Evolutionary conservation across 2,888 invertebrate genomes (phyloP).

Genomic region (Diarsia brunnea): DNA sequence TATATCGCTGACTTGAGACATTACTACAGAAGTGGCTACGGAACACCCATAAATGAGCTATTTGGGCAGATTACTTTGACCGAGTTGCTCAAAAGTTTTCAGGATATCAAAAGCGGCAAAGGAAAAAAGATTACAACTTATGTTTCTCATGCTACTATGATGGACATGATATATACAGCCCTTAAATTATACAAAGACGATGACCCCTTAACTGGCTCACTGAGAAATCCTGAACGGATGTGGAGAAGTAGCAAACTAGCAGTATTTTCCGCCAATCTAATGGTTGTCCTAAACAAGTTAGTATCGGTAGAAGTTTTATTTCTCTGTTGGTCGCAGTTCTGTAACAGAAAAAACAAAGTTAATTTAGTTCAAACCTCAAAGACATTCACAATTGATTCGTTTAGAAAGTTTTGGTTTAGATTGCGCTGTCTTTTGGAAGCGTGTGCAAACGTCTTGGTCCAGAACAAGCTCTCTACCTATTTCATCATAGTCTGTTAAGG

Average conservation of each 20-base stretch:
- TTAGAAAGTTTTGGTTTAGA: neutral
- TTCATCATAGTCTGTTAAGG: too few relatives aligned
- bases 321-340: neutral
- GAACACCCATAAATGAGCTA: conserved; percentile 89
- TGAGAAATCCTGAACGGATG: conserved; percentile 91
- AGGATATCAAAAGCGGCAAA: conserved; percentile 76
- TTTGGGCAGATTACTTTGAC: conserved; percentile 93
- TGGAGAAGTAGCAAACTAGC: conserved; percentile 93
- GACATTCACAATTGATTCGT: neutral
- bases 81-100: conserved; percentile 92
- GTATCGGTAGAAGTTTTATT: conserved; percentile 65
- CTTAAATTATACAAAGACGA: conserved; percentile 93
- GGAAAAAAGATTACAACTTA: conserved; percentile 91
- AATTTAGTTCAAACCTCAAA: neutral
- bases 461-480: too few relatives aligned
- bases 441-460: neutral
- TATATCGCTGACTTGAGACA: conserved; percentile 94
- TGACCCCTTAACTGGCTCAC: conserved; percentile 89
- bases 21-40: conserved; percentile 91
- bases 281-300: conserved; percentile 93
- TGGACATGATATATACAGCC: conserved; percentile 92
- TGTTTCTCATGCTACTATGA: conserved; percentile 92
- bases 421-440: neutral
- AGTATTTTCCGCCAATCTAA: conserved; percentile 93
- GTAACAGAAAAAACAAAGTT: neutral